Base-by-base conservation (phyloP, 2,797 vertebrate species). In the Lemur catta region DNA sequence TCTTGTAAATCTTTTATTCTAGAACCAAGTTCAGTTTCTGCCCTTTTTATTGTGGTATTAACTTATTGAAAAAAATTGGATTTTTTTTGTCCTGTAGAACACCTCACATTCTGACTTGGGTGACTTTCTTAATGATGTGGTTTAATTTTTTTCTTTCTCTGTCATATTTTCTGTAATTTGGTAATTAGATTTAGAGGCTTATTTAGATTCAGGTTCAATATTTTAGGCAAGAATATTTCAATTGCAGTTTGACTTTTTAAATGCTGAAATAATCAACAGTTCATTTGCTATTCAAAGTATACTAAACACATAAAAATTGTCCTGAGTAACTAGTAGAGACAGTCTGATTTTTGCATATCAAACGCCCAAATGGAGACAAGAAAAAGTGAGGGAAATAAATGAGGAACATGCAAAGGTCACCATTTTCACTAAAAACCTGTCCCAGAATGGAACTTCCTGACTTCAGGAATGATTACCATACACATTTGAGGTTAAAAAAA, bases 271-370 rank as follows among this genome's bases (percentile, higher is more conserved):
- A 82, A 43, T 57, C 59, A 81, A 30, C 24, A 65, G 43, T 79
- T 86, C 76, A 9, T 96, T 93, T 96, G 80, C 38, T 82, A n/a
- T 69, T 92, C 86, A 61, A 90, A 95, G 84, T 63, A 24, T 38
- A 72, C 22, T 88, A 78, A 90, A 59, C 52, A 80, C 72, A 65
- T 52, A 71, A 74, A 91, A 71, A 50, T 13, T 48, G 18, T 26
- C 50, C 24, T 75, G 26, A 9, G 28, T 35, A 81, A 46, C 52
- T 50, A 46, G 43, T 30, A 87, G 28, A 89, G 35, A 74, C 20
- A 7, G n/a, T 94, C 41, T 75, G n/a, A 65, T 94, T 96, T 90
- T 91, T 88, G 35, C 4, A n/a, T 67, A 50, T 74, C 6, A 75
- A 93, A 81, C 33, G 75, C 17, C 11, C 48, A 87, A 52, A 74